Evolutionary conservation across 2,888 invertebrate species (phyloP).

Genomic region (Meandrusa payeni): DNA sequence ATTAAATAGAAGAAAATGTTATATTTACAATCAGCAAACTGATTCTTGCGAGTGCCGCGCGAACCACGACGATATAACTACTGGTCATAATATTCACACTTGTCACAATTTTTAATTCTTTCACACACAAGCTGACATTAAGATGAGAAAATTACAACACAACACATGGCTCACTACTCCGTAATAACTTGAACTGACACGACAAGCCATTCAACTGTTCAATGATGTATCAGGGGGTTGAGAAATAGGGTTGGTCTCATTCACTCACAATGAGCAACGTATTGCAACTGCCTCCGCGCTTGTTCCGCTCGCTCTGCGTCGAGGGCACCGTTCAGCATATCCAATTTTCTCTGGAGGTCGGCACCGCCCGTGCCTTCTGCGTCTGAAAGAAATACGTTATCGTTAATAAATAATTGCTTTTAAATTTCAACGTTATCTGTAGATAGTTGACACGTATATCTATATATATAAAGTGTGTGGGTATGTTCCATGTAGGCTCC

Average conservation of each 20-base stretch:
- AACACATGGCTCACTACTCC: no score
- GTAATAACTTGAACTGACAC: no score
- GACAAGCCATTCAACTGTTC: slow-evolving; percentile 18
- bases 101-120: not conserved
- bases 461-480: no score
- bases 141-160: no score
- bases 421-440: no score
- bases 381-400: slow-evolving; percentile 77
- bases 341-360: slow-evolving; percentile 94
- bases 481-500: no score
- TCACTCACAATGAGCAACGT: slow-evolving; percentile 91
- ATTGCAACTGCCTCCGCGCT: slow-evolving; percentile 88
- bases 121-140: no score
- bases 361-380: slow-evolving; percentile 90
- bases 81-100: not conserved
- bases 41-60: not conserved
- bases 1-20: no score
- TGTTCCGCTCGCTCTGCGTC: slow-evolving; percentile 92
- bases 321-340: slow-evolving; percentile 93
- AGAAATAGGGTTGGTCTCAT: slow-evolving; percentile 21
- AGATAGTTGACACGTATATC: no score
- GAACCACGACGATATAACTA: not conserved
- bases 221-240: slow-evolving; percentile 13
- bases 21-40: not conserved
- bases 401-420: slow-evolving; percentile 11